A percentile compares a stretch with the other conserved stretches of the same genome.
Evolutionary conservation across 1,140 invertebrate genomes (phyloP).

Genomic region (Dysdera silvatica): DNA sequence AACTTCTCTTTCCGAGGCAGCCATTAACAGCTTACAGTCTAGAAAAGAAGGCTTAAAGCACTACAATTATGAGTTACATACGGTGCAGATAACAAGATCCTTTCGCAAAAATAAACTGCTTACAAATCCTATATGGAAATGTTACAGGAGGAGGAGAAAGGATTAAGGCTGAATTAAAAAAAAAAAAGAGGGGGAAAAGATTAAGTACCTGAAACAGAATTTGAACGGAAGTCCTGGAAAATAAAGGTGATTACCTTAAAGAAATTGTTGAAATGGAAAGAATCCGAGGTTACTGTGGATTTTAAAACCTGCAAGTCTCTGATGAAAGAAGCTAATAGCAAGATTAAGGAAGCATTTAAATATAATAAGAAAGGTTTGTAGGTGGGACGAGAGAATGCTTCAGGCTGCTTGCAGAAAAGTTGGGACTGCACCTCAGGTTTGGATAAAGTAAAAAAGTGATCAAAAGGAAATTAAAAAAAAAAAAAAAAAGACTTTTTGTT

Average conservation of each 20-base stretch:
- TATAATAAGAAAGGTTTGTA: too few relatives aligned
- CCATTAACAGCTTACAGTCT: not conserved
- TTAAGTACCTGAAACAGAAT: not conserved
- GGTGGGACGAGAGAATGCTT: too few relatives aligned
- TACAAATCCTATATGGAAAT: not conserved
- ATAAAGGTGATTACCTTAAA: not conserved
- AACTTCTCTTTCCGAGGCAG: too few relatives aligned
- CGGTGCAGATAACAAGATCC: not conserved
- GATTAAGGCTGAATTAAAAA: not conserved
- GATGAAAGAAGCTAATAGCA: too few relatives aligned
- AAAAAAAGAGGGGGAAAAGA: not conserved
- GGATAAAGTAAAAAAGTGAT: too few relatives aligned
- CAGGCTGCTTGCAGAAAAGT: too few relatives aligned
- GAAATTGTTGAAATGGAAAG: not conserved
- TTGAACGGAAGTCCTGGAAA: not conserved
- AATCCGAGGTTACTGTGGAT: not conserved
- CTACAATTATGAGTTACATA: not conserved
- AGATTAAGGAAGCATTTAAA: too few relatives aligned
- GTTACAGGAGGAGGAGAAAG: not conserved
- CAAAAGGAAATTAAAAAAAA: too few relatives aligned
- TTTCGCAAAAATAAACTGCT: not conserved
- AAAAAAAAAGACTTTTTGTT: too few relatives aligned
- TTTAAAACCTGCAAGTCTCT: too few relatives aligned
- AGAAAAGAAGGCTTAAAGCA: not conserved
- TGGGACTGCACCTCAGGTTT: too few relatives aligned